phyloP scores from a whole-genome alignment of 2,113 vertebrate species.

The Corydoras sp. region DNA sequence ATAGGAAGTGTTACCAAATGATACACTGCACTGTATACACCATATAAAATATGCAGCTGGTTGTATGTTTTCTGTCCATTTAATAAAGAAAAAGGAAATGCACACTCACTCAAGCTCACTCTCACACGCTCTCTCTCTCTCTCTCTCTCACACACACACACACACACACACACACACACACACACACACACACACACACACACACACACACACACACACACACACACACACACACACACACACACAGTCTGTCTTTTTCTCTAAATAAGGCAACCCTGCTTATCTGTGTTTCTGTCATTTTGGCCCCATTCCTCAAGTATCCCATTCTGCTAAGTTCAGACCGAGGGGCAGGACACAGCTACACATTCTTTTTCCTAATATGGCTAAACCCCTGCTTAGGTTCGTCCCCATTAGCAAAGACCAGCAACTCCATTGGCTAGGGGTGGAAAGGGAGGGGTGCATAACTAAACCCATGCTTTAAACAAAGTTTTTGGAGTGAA shows the following conservation, averaged over 20 bases:
- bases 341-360: slow-evolving; percentile 52
- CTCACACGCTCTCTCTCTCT: too few relatives aligned
- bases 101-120: background rate
- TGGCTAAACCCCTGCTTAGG: slow-evolving; percentile 70
- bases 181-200: background rate
- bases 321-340: slow-evolving; percentile 50
- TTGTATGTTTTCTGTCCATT: too few relatives aligned
- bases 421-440: slow-evolving; percentile 59
- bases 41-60: too few relatives aligned
- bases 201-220: too few relatives aligned
- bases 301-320: slow-evolving; percentile 58
- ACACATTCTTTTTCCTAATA: slow-evolving; percentile 85
- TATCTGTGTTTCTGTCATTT: slow-evolving; percentile 72
- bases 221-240: background rate
- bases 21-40: too few relatives aligned
- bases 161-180: background rate
- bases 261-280: slow-evolving; percentile 75
- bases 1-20: too few relatives aligned
- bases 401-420: slow-evolving; percentile 55
- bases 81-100: too few relatives aligned
- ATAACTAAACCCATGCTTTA: slow-evolving; percentile 55
- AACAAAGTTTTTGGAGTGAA: slow-evolving; percentile 63
- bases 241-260: slow-evolving; percentile 44
- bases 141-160: background rate
- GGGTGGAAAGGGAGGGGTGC: slow-evolving; percentile 49